Conservation (phyloP, 1,140 invertebrate genomes). For the Bombus soroeensis region DNA sequence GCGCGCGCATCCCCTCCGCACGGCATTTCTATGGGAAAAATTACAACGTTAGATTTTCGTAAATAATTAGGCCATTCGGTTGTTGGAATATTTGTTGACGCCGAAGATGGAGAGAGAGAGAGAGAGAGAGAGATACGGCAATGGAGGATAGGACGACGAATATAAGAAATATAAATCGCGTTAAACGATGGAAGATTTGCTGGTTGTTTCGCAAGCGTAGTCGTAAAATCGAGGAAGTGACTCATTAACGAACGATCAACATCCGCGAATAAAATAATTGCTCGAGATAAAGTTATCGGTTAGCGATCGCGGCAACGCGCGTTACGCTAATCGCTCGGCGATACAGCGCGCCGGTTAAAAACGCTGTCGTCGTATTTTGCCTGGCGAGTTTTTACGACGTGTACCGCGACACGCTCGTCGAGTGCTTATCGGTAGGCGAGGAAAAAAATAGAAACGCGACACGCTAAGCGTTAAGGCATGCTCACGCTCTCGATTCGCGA, state of each 20-base stretch:
- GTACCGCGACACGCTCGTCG: constrained; percentile 51
- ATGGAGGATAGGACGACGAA: background rate
- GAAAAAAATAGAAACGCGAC: constrained; percentile 36
- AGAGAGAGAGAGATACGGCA: no score
- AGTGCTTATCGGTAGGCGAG: constrained; percentile 48
- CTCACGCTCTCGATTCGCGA: constrained; percentile 7
- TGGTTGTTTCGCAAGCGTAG: background rate
- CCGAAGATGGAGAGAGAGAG: no score
- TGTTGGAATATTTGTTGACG: background rate
- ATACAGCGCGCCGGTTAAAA: constrained; percentile 45
- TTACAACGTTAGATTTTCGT: background rate
- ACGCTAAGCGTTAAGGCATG: constrained; percentile 39
- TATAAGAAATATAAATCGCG: background rate
- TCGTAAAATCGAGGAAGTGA: constrained; percentile 72
- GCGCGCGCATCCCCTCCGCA: background rate
- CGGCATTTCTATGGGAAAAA: constrained; percentile 17
- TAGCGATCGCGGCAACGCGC: constrained; percentile 66
- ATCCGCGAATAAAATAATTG: constrained; percentile 76
- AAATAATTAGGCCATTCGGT: background rate
- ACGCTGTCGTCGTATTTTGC: constrained; percentile 51
- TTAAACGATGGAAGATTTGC: background rate
- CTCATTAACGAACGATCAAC: constrained; percentile 80
- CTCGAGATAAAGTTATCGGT: constrained; percentile 71
- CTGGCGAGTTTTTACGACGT: constrained; percentile 55
- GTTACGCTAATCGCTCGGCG: constrained; percentile 75